Evolutionary conservation across 2,113 vertebrate species (phyloP), one percentile per base, ranked within the genome.

Genomic region (Myrmophylax atrothorax): DNA sequence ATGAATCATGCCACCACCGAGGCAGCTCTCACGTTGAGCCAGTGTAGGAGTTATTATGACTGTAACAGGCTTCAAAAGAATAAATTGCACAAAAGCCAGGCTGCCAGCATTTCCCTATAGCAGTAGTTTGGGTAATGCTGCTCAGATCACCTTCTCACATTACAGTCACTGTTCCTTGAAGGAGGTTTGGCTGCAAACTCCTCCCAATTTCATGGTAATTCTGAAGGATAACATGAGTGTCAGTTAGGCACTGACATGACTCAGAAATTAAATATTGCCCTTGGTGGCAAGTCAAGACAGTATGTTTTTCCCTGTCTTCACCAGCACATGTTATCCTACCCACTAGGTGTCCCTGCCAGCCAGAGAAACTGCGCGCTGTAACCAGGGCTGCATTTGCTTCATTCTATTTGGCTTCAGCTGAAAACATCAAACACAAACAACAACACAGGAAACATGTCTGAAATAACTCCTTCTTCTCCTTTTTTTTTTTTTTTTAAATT

Each of bases 331-430:
- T 70, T 79, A 59, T 75, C 92, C 86, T 93, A 74, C 95, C 96
- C 96, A 75, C 96, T 96, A 96, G 96, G 76, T 96, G 97, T 93
- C 96, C 96, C 96, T 93, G 82, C 89, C 93, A 91, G 93, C 90
- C 91, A 92, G 85, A 63, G 56, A 93, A 97, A 94, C 74, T 4
- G 42, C 79, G 7, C 0, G 0, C 40, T 0, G 6, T 60, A 93
- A 89, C 82, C 58, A 37, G 56, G 58, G 35, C 67, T 64, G 55
- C 17, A 1, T 40, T 60, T 26, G 38, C 89, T 67, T 47, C 22
- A 0, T 70, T 75, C 66, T 63, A 42, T 63, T 82, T 77, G 87
- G 58, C 75, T 49, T 90, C 33, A 9, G 78, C 50, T 81, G 73
- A 64, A 74, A 92, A 58, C 42, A 76, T 24, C 53, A 23, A 62